Percentiles rank a stretch among this genome's conserved stretches.
These are phyloP conservation scores for Notoglanidium macrostoma DNA, from an alignment of 2,797 vertebrate species.

Conservation along the genomic window DNA sequence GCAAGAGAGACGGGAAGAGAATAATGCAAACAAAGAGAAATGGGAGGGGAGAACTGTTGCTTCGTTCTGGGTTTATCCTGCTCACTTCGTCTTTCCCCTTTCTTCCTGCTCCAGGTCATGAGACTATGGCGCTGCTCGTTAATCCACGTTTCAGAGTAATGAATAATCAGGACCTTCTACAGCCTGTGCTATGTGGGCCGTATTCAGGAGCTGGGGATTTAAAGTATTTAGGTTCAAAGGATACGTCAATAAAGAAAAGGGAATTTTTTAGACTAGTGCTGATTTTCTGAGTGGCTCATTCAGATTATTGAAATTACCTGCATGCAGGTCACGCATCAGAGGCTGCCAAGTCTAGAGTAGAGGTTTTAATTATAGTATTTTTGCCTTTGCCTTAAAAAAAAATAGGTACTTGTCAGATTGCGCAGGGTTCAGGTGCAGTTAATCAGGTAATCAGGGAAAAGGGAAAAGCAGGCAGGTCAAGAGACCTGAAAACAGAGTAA, in stretches of 20 bases:
- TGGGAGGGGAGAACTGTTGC: neutral
- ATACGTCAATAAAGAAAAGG: neutral
- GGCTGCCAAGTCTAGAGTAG: neutral
- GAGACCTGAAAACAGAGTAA: neutral
- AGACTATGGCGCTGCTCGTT: neutral
- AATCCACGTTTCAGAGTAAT: slow-evolving; percentile 6
- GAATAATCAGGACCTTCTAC: slow-evolving; percentile 3
- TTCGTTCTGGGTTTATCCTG: neutral
- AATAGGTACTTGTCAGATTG: neutral
- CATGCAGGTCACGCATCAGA: too few species aligned
- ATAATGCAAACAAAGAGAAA: neutral
- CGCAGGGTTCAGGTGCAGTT: neutral
- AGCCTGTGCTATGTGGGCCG: neutral
- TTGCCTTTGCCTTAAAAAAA: neutral
- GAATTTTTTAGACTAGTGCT: neutral
- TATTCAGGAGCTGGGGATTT: neutral
- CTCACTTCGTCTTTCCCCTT: neutral
- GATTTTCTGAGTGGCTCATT: neutral
- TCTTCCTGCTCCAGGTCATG: slow-evolving; percentile 9
- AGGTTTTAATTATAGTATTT: neutral
- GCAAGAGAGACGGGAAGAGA: neutral
- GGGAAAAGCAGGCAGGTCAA: neutral
- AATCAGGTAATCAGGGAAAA: neutral
- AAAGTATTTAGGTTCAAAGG: neutral
- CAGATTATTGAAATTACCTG: neutral